Base-by-base conservation (phyloP, 2,888 invertebrate species). In the Campoletis raptor region DNA sequence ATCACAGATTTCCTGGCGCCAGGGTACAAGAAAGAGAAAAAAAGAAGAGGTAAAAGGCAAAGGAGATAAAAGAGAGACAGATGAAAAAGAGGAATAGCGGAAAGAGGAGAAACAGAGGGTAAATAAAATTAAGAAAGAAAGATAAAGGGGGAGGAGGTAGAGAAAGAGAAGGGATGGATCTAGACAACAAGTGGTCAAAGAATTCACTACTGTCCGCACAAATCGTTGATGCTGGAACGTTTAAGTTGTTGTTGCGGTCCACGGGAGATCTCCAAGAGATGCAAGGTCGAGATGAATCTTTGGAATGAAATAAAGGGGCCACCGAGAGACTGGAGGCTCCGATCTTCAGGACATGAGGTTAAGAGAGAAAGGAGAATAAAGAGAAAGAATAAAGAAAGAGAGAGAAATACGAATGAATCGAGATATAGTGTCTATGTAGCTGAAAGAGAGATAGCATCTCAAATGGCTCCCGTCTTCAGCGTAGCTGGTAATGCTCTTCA, bases 391-490 rank as follows among this genome's bases (percentile, higher is more conserved):
- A 48, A n/a, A 52, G 73, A 81, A n/a, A 64, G 72, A n/a, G 40
- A 21, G n/a, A n/a, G 61, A 42, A 36, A 54, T 67, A 69, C 54
- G 77, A 82, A 86, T 36, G 86, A 67, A 79, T 78, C 81, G 77
- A 85, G 88, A 87, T 88, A 85, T 78, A 86, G 73, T 72, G 57
- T 67, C 54, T 69, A 69, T 74, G 66, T 80, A 82, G 81, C 85
- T 85, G 81, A 85, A 73, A 57, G 30, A 30, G 87, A 89, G 93
- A 93, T 93, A 93, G 89, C 90, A 93, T 94, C 94, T 93, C 89
- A 84, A 89, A 90, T 90, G 91, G 93, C 94, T 94, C 92, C 94
- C 91, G 94, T 93, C 92, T 94, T 94, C 90, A 93, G 92, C 92
- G 92, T 93, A 92, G 92, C 93, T 93, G 90, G 92, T 91, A 92